These are phyloP conservation scores for Drosophila eohydei DNA, from an alignment of 2,888 invertebrate species.

Conservation along the genomic window DNA sequence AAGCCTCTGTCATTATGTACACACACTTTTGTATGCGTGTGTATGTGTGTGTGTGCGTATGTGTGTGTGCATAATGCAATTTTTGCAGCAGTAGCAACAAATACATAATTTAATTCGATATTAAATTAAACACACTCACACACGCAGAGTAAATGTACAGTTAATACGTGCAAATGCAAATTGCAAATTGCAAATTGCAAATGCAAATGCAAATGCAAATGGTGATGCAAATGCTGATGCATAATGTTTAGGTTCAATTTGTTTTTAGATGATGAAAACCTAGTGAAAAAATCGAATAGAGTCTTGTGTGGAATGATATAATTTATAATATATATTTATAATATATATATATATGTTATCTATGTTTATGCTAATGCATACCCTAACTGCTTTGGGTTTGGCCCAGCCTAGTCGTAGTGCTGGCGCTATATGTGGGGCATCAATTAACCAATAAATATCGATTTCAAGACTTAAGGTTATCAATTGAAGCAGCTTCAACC, in stretches of 20 bases:
- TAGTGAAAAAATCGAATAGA: neutral
- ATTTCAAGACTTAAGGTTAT: neutral
- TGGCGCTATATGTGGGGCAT: too few species aligned
- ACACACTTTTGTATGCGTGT: constrained; percentile 18
- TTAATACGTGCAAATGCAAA: constrained; percentile 3
- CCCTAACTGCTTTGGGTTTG: neutral
- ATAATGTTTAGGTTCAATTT: neutral
- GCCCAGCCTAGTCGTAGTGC: too few species aligned
- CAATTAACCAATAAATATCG: neutral
- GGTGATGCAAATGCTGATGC: constrained; percentile 7
- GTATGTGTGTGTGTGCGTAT: constrained; percentile 27
- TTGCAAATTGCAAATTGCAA: neutral
- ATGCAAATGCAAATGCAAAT: constrained; percentile 11
- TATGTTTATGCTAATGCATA: neutral
- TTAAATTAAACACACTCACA: neutral
- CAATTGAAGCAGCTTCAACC: too few species aligned
- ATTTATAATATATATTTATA: neutral
- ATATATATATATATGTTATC: neutral
- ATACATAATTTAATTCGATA: constrained; percentile 41
- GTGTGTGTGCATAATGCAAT: constrained; percentile 51
- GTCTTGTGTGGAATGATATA: neutral
- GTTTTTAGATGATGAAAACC: neutral
- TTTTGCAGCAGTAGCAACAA: constrained; percentile 38
- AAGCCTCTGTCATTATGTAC: constrained; percentile 26
- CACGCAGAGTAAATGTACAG: constrained; percentile 6